phyloP scores from a whole-genome alignment of 2,797 vertebrate species.

The Corythornis leucogaster region DNA sequence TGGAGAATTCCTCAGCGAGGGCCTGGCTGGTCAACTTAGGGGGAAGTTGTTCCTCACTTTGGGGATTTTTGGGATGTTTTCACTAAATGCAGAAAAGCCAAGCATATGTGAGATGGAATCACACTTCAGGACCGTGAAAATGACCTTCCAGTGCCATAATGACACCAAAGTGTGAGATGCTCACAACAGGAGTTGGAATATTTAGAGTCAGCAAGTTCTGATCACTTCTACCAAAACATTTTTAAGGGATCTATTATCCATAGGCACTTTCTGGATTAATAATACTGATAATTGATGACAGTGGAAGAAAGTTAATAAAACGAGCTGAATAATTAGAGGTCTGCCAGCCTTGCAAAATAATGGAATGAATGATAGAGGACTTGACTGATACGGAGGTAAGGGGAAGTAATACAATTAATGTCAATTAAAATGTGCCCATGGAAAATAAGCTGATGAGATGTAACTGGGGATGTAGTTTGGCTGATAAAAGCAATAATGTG shows the following conservation, averaged over 20 bases:
- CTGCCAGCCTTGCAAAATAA: slow-evolving; percentile 64
- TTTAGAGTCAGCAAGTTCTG: slow-evolving; percentile 43
- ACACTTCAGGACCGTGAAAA: background rate
- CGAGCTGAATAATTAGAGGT: slow-evolving; percentile 66
- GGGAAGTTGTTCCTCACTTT: background rate
- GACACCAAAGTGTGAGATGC: background rate
- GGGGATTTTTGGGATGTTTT: background rate
- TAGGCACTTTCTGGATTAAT: slow-evolving; percentile 60
- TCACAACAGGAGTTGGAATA: background rate
- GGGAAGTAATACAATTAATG: slow-evolving; percentile 70
- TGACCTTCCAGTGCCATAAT: background rate
- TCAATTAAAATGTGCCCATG: slow-evolving; percentile 69
- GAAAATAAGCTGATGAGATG: slow-evolving; percentile 72
- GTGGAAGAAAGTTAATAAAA: slow-evolving; percentile 71
- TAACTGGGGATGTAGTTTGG: slow-evolving; percentile 65
- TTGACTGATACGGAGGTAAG: slow-evolving; percentile 65
- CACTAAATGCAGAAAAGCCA: background rate
- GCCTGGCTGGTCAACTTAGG: accelerated
- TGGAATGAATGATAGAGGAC: slow-evolving; percentile 61
- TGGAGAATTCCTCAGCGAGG: background rate
- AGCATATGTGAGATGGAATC: accelerated
- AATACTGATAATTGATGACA: slow-evolving; percentile 68
- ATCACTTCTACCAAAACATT: slow-evolving; percentile 39
- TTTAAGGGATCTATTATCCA: slow-evolving; percentile 35
- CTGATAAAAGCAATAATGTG: slow-evolving; percentile 68